A percentile compares a stretch with the other conserved stretches of the same genome.
phyloP scores from a whole-genome alignment of 1,140 invertebrate genomes.

The Lasioglossum baleicum region DNA sequence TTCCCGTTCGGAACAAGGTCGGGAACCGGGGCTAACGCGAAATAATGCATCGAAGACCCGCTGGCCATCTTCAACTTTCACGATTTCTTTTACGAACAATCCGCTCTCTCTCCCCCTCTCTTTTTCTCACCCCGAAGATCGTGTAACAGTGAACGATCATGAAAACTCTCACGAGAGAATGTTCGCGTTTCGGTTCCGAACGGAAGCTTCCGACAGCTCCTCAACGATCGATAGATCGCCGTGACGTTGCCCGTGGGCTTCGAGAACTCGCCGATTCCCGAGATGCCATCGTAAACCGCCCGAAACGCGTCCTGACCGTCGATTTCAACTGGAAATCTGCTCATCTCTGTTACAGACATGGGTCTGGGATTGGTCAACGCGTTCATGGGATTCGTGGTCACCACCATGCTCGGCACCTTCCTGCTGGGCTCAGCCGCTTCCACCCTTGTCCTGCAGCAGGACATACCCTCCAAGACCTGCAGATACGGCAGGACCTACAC shows the following conservation, averaged over 20 bases:
- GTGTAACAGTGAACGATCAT: background rate
- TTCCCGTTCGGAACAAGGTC: background rate
- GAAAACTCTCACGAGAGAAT: background rate
- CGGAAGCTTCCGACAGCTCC: background rate
- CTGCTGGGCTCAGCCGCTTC: slow-evolving; percentile 44
- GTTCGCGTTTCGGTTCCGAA: background rate
- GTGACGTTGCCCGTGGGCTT: slow-evolving; percentile 14
- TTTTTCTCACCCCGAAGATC: no score
- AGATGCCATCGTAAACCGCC: background rate
- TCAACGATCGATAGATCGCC: background rate
- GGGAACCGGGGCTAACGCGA: no score
- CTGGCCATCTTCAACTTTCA: background rate
- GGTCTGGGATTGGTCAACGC: slow-evolving; percentile 58
- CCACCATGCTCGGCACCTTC: slow-evolving; percentile 36
- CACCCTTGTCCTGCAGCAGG: slow-evolving; percentile 57
- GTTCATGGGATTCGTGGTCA: slow-evolving; percentile 55
- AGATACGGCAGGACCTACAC: slow-evolving; percentile 49
- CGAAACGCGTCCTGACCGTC: background rate
- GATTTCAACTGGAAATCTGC: slow-evolving; percentile 10
- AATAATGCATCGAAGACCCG: slow-evolving; percentile 9
- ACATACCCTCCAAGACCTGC: slow-evolving; percentile 58
- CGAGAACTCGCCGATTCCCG: background rate
- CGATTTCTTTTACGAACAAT: background rate
- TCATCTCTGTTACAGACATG: slow-evolving; percentile 68
- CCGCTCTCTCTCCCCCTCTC: no score